Base-by-base conservation (phyloP, 1,140 invertebrate genomes). In the Diplogasteroides magnus region DNA sequence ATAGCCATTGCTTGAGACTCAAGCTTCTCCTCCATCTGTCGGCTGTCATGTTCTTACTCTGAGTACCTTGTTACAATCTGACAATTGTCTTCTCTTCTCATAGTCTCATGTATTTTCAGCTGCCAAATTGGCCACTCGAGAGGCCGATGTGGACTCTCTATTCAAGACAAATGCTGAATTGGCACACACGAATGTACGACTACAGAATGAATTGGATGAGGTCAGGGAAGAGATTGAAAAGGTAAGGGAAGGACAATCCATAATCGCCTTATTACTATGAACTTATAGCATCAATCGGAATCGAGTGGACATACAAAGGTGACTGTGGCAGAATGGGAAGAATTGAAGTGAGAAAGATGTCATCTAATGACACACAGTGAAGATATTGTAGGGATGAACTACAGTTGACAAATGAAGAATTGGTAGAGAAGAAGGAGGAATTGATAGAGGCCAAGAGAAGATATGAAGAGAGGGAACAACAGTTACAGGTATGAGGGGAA, bases 51-150 rank as follows among this genome's bases (percentile, higher is more conserved):
- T 64, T 64, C 19, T 37, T 32, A 37, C 62, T 11, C 31, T 15
- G 62, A 29, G 62, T 37, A 14, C 27, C 62, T 32, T 64, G 62
- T n/a, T n/a, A n/a, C 28, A 29, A 32, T 64, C 62, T 64, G 11
- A 29, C 3, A 64, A 11, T 29, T 3, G 23, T 71, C 60, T 76
- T 25, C 76, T 77, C n/a, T 72, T 58, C n/a, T n/a, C n/a, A n/a
- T n/a, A n/a, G n/a, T n/a, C n/a, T n/a, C n/a, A 80, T 56, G 77
- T 78, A 61, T 78, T 79, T 79, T 80, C 80, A 80, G 78, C 78
- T 14, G 78, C 77, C 26, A 63, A 64, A 55, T 62, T 79, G 26
- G 68, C 70, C 29, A 75, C 74, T 1, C 66, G 78, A 32, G 57
- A 71, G 26, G 66, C 64, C 1, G 77, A 79, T 65, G 75, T 76